phyloP scores from a whole-genome alignment of 2,888 invertebrate species.

The Nomada ruficornis region DNA sequence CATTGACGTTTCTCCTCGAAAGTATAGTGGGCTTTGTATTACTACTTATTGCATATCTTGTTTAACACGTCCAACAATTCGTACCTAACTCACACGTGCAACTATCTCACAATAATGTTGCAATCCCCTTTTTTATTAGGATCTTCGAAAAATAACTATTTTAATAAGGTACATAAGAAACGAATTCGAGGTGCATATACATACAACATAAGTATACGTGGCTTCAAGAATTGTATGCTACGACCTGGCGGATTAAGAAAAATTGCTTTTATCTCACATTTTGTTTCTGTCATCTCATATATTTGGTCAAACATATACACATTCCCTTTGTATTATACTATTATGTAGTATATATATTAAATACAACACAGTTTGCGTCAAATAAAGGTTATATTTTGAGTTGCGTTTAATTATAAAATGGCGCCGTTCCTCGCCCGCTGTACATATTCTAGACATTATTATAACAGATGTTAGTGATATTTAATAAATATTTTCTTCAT shows the following conservation, averaged over 20 bases:
- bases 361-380: background rate
- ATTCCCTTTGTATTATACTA: background rate
- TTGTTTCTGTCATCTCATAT: background rate
- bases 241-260: background rate
- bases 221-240: slow-evolving; percentile 15
- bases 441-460: background rate
- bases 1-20: slow-evolving; percentile 38
- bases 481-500: slow-evolving; percentile 16
- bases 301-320: background rate
- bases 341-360: background rate
- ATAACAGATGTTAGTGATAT: slow-evolving; percentile 14
- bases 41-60: slow-evolving; percentile 9
- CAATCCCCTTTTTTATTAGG: background rate
- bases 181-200: slow-evolving; percentile 9
- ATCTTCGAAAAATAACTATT: background rate
- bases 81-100: background rate
- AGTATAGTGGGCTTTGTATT: slow-evolving; percentile 12
- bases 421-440: slow-evolving; percentile 12
- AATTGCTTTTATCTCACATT: background rate
- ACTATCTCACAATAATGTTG: background rate
- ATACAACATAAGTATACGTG: slow-evolving; percentile 21
- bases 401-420: slow-evolving; percentile 26
- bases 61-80: background rate
- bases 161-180: background rate
- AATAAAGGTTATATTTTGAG: slow-evolving; percentile 40